These are phyloP conservation scores for Philonicus albiceps DNA, from an alignment of 2,888 invertebrate genomes.

Conservation along the genomic window DNA sequence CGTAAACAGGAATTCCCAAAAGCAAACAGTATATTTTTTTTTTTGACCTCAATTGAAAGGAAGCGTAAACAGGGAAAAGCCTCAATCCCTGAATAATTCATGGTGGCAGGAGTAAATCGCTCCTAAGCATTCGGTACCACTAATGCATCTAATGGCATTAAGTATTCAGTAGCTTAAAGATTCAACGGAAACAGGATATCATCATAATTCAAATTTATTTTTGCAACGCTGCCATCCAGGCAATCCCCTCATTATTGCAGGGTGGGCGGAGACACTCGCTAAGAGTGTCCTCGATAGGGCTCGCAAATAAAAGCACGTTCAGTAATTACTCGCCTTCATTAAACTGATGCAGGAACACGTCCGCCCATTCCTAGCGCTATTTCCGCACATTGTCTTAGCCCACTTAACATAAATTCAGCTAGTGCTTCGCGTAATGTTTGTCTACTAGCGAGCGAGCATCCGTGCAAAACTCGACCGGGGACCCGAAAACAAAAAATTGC, in stretches of 20 bases:
- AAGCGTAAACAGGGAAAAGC: not conserved
- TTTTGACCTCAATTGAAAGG: not conserved
- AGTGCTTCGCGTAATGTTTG: conserved; percentile 3
- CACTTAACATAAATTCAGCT: not conserved
- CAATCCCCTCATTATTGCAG: not conserved
- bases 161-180: not conserved
- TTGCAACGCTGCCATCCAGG: not conserved
- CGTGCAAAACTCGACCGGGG: not conserved
- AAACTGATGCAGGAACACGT: conserved; percentile 26
- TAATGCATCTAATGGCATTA: conserved; percentile 25
- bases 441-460: not conserved
- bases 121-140: not conserved
- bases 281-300: not conserved
- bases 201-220: conserved; percentile 32
- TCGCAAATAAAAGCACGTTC: not conserved
- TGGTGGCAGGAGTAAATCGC: not conserved
- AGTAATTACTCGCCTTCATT: conserved; percentile 29
- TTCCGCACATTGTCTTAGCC: conserved; percentile 1
- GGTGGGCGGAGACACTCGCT: not conserved
- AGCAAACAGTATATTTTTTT: not conserved
- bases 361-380: not conserved
- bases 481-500: not conserved
- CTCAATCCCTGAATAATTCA: not conserved
- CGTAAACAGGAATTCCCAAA: not conserved
- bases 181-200: not conserved